Evolutionary conservation across 2,113 vertebrate genomes (phyloP), one percentile per base, ranked within the genome.

Genomic region (Siniperca knerii): DNA sequence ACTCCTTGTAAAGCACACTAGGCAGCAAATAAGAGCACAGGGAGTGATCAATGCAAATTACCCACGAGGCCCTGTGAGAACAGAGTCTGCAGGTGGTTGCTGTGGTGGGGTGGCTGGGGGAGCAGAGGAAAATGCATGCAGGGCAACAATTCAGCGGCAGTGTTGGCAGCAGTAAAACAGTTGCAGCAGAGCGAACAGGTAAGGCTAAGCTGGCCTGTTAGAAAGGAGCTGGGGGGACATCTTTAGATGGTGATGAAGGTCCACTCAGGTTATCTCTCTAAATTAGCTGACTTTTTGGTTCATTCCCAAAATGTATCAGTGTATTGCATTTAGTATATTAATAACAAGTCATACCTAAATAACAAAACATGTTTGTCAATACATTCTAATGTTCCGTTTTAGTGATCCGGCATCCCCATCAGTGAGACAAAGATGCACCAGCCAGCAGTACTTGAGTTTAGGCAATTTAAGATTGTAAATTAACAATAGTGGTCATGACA

Each of bases 21-120:
- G 82, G 78, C 83, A 57, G 83, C 83, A 86, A 87, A 93, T 73
- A 80, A 84, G 84, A 23, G 84, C 66, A 3, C 64, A 6, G 84
- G 84, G 91, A 87, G 85, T 70, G 83, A 91, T 92, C 86, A 81
- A 86, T 92, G 90, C 89, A 90, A 93, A 93, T 92, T 79, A 83
- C 85, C 72, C 76, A 67, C 0, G 4, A 87, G 54, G 76, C 73
- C 76, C 29, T 21, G 0, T 54, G 79, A 81, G 77, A 76, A 55
- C 23, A 42, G 61, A 37, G 84, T 80, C 79, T 8, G 77, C 80
- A 83, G 86, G 80, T 76, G 70, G 81, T 74, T 55, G 80, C 40
- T 25, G 40, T 5, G 62, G 29, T 16, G 62, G 25, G 77, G 69
- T 10, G 69, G 13, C 9, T 42, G 33, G 18, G 77, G 75, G 71